Percentiles rank a stretch among this genome's conserved stretches.
These are phyloP conservation scores for Drosophila orena DNA, from an alignment of 1,140 invertebrate species.

Conservation along the genomic window DNA sequence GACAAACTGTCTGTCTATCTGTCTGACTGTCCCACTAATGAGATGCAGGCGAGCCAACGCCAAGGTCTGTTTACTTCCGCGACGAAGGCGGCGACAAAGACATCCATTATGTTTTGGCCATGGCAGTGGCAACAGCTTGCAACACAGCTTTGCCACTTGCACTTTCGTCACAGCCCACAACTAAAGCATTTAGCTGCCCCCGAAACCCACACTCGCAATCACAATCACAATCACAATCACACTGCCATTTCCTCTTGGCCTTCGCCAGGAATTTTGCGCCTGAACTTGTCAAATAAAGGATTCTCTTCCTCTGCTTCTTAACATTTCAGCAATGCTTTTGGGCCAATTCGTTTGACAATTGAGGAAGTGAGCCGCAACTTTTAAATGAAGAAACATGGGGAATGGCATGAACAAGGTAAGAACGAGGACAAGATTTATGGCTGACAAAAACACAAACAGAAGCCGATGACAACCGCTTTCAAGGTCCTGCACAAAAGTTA, in stretches of 20 bases:
- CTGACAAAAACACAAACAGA: slow-evolving; percentile 1
- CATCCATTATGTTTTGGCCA: slow-evolving; percentile 57
- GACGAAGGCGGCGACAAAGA: slow-evolving; percentile 54
- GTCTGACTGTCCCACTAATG: slow-evolving; percentile 55
- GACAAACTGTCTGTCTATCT: slow-evolving; percentile 16
- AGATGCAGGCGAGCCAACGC: slow-evolving; percentile 66
- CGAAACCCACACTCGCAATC: not conserved
- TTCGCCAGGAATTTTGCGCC: slow-evolving; percentile 37
- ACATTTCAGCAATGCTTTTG: slow-evolving; percentile 59
- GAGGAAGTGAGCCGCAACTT: slow-evolving; percentile 54
- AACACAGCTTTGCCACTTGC: slow-evolving; percentile 41
- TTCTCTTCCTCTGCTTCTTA: slow-evolving; percentile 31
- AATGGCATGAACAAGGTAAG: slow-evolving; percentile 93
- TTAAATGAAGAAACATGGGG: slow-evolving; percentile 87
- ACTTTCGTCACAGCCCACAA: slow-evolving; percentile 50
- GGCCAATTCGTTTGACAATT: slow-evolving; percentile 63
- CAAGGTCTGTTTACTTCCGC: slow-evolving; percentile 81
- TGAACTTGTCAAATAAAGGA: slow-evolving; percentile 66
- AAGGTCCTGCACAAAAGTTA: slow-evolving; percentile 6
- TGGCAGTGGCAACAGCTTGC: slow-evolving; percentile 58
- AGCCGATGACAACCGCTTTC: slow-evolving; percentile 6
- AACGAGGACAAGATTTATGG: slow-evolving; percentile 11
- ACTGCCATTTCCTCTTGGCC: slow-evolving; percentile 34
- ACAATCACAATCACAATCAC: not conserved
- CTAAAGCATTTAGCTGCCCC: slow-evolving; percentile 28